Conservation (phyloP, 1,140 invertebrate genomes). For the Atta cephalotes region DNA sequence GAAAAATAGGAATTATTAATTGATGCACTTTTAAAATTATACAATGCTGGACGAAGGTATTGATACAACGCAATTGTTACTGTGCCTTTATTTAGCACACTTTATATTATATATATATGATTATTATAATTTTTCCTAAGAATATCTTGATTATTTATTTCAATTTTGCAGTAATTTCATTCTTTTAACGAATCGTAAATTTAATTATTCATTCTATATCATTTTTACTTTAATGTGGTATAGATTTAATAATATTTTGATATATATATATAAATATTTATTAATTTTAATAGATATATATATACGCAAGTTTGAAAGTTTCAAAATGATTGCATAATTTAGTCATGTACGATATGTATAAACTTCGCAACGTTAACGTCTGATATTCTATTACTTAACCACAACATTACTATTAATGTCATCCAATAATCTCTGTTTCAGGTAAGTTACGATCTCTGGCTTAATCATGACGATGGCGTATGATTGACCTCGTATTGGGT, state of each 20-base stretch:
- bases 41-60: no score
- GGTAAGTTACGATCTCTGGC: constrained; percentile 38
- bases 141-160: background rate
- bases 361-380: constrained; percentile 7
- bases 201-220: background rate
- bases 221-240: background rate
- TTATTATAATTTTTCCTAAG: background rate
- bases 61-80: no score
- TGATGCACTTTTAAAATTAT: background rate
- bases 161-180: background rate
- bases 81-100: no score
- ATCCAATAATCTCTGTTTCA: constrained; percentile 46
- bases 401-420: constrained; percentile 26
- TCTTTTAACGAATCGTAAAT: background rate
- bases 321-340: background rate
- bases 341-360: background rate
- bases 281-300: background rate
- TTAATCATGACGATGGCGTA: constrained; percentile 39
- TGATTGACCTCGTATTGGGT: constrained; percentile 51
- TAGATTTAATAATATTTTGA: background rate
- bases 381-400: constrained; percentile 36
- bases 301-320: background rate
- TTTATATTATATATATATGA: no score
- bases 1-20: background rate
- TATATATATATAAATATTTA: background rate